Conservation (phyloP, 2,888 invertebrate species). For the Pachymerium ferrugineum region DNA sequence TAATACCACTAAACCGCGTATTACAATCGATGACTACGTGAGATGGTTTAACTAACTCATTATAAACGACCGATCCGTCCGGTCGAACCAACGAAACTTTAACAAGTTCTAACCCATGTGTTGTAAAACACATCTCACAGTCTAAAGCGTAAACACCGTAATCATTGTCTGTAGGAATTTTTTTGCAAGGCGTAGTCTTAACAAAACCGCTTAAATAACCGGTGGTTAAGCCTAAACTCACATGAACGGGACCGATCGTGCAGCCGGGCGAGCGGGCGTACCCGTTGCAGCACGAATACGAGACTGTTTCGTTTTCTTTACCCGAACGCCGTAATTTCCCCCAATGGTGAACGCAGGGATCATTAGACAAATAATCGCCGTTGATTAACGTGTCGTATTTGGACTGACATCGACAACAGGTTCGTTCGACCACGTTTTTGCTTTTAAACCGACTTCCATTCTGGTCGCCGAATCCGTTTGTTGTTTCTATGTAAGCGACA, state of each 20-base stretch:
- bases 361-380: not conserved
- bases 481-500: slow-evolving; percentile 54
- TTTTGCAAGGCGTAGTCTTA: slow-evolving; percentile 52
- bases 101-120: slow-evolving; percentile 40
- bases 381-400: not conserved
- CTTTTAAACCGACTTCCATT: too few relatives aligned
- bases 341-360: slow-evolving; percentile 1
- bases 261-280: slow-evolving; percentile 59
- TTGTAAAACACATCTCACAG: slow-evolving; percentile 42
- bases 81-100: slow-evolving; percentile 39
- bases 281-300: slow-evolving; percentile 57
- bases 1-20: slow-evolving; percentile 49
- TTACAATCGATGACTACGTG: slow-evolving; percentile 40
- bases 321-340: not conserved
- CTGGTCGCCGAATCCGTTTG: not conserved
- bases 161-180: slow-evolving; percentile 41
- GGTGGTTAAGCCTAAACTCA: slow-evolving; percentile 66
- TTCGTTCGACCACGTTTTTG: not conserved
- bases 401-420: not conserved
- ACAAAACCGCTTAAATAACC: slow-evolving; percentile 64
- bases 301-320: not conserved
- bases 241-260: slow-evolving; percentile 60
- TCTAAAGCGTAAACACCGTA: slow-evolving; percentile 40
- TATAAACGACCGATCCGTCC: slow-evolving; percentile 39
- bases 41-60: slow-evolving; percentile 39